phyloP scores from a whole-genome alignment of 2,113 vertebrate genomes.

The Pholis gunnellus region DNA sequence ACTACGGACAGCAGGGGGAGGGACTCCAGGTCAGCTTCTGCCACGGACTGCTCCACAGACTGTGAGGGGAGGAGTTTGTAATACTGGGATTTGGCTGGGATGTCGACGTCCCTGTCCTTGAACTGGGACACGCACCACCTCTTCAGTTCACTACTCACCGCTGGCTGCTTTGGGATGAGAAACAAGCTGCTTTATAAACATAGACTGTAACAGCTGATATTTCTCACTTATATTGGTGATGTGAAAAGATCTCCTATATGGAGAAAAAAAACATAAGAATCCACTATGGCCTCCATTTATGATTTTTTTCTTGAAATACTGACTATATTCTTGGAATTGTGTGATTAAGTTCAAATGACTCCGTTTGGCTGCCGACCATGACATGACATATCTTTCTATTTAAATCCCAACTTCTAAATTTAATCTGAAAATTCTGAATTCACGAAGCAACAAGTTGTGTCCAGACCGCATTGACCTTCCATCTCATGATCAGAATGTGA shows the following conservation, averaged over 20 bases:
- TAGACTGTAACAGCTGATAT: not conserved
- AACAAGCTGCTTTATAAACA: not conserved
- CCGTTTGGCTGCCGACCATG: not conserved
- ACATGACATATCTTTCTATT: not conserved
- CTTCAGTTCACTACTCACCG: conserved; percentile 88
- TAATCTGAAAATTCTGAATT: not conserved
- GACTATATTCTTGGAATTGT: not conserved
- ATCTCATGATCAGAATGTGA: not conserved
- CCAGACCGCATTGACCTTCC: not conserved
- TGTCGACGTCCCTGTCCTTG: conserved; percentile 85
- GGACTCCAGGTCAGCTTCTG: conserved; percentile 78
- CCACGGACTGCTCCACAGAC: conserved; percentile 84
- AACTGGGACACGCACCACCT: conserved; percentile 90
- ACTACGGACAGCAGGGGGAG: conserved; percentile 65
- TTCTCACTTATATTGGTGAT: too few relatives aligned
- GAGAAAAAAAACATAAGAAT: not conserved
- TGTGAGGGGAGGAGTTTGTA: conserved; percentile 85
- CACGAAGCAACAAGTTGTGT: not conserved
- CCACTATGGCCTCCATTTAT: not conserved
- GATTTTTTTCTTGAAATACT: not conserved
- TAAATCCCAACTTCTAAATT: not conserved
- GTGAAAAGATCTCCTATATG: too few relatives aligned
- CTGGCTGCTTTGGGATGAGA: conserved; percentile 78
- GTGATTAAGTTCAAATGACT: not conserved
- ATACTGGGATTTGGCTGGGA: conserved; percentile 83